Percentiles rank a stretch among this genome's conserved stretches.
Evolutionary conservation across 53 echinoderm and acorn worm genomes (phyloP).

Genomic region (Stichopus horrens): DNA sequence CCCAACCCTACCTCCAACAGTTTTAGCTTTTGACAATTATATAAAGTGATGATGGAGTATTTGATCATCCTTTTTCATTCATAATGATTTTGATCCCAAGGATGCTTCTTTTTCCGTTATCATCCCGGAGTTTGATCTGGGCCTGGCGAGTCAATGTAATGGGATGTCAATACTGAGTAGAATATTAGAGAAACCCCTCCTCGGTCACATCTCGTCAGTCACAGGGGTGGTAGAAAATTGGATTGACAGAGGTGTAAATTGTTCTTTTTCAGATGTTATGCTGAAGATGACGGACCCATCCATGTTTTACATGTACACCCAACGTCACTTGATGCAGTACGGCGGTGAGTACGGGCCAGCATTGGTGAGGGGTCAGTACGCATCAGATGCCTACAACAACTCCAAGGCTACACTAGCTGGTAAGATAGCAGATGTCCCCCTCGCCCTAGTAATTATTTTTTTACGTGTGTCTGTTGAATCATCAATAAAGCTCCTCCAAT

Average conservation of each 20-base stretch:
- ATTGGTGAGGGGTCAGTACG: constrained; percentile 86
- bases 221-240: not conserved
- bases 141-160: too few species aligned
- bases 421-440: constrained; percentile 28
- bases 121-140: not conserved
- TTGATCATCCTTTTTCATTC: too few species aligned
- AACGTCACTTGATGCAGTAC: constrained; percentile 43
- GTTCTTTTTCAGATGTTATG: constrained; percentile 3
- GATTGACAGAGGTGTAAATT: not conserved
- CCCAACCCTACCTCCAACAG: too few species aligned
- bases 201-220: not conserved
- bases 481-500: too few species aligned
- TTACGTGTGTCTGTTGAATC: too few species aligned
- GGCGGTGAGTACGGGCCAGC: constrained; percentile 63
- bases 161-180: not conserved
- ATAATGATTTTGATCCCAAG: too few species aligned
- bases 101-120: not conserved
- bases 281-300: constrained; percentile 40
- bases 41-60: too few species aligned
- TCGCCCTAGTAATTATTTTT: not conserved
- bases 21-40: too few species aligned
- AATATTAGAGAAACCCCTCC: not conserved
- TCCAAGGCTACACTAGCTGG: constrained; percentile 96
- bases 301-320: constrained; percentile 44
- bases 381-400: constrained; percentile 85